These are phyloP conservation scores for Epicampocera succincta DNA, from an alignment of 2,888 invertebrate genomes.

Conservation along the genomic window DNA sequence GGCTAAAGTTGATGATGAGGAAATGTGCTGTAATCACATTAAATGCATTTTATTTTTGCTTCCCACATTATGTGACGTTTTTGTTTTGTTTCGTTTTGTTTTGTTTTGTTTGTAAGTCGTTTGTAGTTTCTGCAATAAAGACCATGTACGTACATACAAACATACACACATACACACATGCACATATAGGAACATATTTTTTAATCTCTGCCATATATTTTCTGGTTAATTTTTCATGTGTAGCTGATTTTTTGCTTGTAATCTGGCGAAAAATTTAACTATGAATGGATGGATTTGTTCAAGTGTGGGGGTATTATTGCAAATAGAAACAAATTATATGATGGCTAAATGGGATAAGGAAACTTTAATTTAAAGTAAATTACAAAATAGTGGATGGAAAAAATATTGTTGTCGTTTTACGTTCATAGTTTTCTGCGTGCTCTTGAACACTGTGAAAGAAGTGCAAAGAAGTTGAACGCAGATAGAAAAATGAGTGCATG, in stretches of 20 bases:
- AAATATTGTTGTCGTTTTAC: constrained; percentile 5
- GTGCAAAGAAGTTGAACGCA: not conserved
- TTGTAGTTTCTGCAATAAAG: constrained; percentile 27
- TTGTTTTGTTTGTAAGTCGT: not conserved
- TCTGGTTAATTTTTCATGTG: constrained; percentile 60
- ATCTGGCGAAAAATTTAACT: constrained; percentile 66
- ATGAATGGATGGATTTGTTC: constrained; percentile 35
- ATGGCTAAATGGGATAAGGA: constrained; percentile 64
- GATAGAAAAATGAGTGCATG: not conserved
- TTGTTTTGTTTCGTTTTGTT: constrained; percentile 3
- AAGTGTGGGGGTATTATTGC: constrained; percentile 65
- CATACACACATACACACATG: not conserved
- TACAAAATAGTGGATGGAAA: constrained; percentile 41
- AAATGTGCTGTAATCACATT: constrained; percentile 72
- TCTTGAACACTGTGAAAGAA: not conserved
- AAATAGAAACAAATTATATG: constrained; percentile 63
- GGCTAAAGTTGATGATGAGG: constrained; percentile 64
- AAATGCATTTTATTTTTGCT: constrained; percentile 71
- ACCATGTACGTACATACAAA: constrained; percentile 2
- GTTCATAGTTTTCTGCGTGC: too few species aligned
- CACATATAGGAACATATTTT: too few species aligned
- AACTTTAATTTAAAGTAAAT: constrained; percentile 64
- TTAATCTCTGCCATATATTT: constrained; percentile 30
- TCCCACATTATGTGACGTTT: constrained; percentile 69
- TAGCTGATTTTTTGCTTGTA: constrained; percentile 20